Evolutionary conservation across 2,888 invertebrate genomes (phyloP).

Genomic region (Drosophila kanekoi): DNA sequence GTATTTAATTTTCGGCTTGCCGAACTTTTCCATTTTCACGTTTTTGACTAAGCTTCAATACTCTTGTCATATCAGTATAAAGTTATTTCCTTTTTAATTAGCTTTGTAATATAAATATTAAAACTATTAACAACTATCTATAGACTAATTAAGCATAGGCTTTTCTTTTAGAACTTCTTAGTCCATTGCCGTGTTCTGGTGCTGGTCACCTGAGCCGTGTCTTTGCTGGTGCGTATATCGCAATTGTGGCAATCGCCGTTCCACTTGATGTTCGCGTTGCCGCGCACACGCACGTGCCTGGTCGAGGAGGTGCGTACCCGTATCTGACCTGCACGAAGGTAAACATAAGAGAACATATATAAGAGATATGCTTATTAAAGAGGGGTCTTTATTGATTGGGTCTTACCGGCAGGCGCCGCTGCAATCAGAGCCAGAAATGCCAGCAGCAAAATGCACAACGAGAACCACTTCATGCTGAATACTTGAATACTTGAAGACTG

Average conservation of each 20-base stretch:
- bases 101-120: conserved; percentile 36
- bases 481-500: conserved; percentile 17
- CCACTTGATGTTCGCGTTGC: conserved; percentile 44
- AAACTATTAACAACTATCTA: conserved; percentile 1
- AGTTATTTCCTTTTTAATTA: background rate
- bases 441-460: conserved; percentile 29
- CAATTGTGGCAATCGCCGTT: conserved; percentile 54
- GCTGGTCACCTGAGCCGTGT: conserved; percentile 47
- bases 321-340: conserved; percentile 28
- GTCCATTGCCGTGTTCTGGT: background rate
- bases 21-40: too few species aligned
- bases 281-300: conserved; percentile 17
- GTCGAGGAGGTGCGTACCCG: conserved; percentile 14
- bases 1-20: too few species aligned
- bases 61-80: background rate
- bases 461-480: conserved; percentile 41
- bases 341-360: background rate
- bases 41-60: too few species aligned
- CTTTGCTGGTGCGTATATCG: conserved; percentile 48
- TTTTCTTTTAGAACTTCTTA: conserved; percentile 18
- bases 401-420: conserved; percentile 45
- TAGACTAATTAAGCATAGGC: background rate
- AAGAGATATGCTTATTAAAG: background rate
- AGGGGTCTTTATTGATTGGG: background rate
- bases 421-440: conserved; percentile 23